These are phyloP conservation scores for Drosophila funebris DNA, from an alignment of 1,140 invertebrate species.

Conservation along the genomic window DNA sequence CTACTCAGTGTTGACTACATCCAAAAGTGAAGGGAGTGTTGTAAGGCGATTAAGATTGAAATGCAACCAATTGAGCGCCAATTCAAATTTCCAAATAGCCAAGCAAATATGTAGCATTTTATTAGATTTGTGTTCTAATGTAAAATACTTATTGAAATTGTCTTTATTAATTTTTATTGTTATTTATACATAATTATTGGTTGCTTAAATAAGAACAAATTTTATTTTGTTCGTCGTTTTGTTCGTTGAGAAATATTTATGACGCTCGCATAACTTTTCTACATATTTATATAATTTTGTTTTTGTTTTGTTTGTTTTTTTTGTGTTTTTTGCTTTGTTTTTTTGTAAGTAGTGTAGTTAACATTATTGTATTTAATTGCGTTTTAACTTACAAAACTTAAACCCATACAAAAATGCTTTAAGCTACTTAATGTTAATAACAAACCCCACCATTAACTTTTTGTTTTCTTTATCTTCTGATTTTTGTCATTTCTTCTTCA, in stretches of 20 bases:
- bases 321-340: conserved; percentile 9
- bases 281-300: conserved; percentile 23
- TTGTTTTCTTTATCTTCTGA: conserved; percentile 17
- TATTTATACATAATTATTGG: conserved; percentile 61
- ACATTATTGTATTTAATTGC: conserved; percentile 75
- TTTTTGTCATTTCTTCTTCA: conserved; percentile 35
- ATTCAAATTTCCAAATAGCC: conserved; percentile 7
- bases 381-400: conserved; percentile 81
- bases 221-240: conserved; percentile 56
- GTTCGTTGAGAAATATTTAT: conserved; percentile 59
- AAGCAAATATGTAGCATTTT: background rate
- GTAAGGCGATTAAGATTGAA: background rate
- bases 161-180: conserved; percentile 65
- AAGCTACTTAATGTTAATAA: conserved; percentile 72
- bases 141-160: background rate
- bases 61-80: background rate
- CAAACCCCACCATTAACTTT: conserved; percentile 71
- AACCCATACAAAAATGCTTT: conserved; percentile 80
- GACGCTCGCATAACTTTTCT: conserved; percentile 52
- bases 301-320: conserved; percentile 11
- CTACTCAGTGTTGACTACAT: conserved; percentile 6
- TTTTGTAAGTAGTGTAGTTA: conserved; percentile 50
- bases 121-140: background rate
- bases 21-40: background rate
- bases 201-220: conserved; percentile 59